Evolutionary conservation across 1,140 invertebrate genomes (phyloP), one percentile per base, ranked within the genome.

Genomic region (Globodera ellingtonae): DNA sequence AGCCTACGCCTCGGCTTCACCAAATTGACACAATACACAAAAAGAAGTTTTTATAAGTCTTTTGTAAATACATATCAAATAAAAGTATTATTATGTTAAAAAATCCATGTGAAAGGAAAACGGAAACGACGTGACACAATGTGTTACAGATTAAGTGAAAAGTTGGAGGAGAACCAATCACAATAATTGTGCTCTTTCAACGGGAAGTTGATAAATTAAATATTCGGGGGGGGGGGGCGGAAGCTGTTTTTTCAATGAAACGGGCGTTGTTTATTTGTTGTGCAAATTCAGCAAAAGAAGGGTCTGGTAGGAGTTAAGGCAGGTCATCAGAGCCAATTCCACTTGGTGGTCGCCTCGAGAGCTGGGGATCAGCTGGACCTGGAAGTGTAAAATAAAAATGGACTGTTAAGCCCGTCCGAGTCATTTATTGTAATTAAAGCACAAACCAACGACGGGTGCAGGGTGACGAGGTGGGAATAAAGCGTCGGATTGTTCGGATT

Each of bases 281-380:
- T 83, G 83, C 48, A 83, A 66, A 66, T 84, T 84, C 24, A 84
- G 52, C 21, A 84, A 77, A 15, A 84, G 84, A 21, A 86, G 82
- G 24, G 85, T 86, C 47, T 86, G 85, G 62, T 86, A 86, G 9
- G 84, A 81, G 47, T 86, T 88, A 24, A 86, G 84, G 18, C 78
- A 81, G 15, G 78, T 84, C 52, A 85, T 85, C 24, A 86, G 78
- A 24, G 82, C 83, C n/a, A 80, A 70, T 56, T 87, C 79, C 5
- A 87, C 71, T 62, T 89, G 81, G 18, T 80, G 80, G 81, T 89
- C 85, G 24, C 72, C 76, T 48, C 84, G 77, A 46, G 84, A 89
- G 52, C 81, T 84, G 15, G 86, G 86, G 56, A 88, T 85, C 50
- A 87, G 52, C 35, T 88, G 80, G 52, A 80, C 70, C 72, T 65